Evolutionary conservation across 2,888 invertebrate genomes (phyloP), one percentile per base, ranked within the genome.

Genomic region (Zygothrica quintamaculata): DNA sequence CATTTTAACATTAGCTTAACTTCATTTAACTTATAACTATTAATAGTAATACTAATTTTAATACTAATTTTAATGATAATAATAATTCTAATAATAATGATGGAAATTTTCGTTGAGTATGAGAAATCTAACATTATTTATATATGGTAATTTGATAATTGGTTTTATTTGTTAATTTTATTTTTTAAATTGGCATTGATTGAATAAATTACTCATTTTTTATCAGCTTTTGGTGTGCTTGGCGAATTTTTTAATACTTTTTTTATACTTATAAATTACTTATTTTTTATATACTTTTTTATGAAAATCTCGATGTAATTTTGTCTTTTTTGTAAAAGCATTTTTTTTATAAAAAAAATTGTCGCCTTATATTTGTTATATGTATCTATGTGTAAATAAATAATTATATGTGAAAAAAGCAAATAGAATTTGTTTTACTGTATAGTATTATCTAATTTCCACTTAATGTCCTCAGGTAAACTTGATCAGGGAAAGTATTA

Each of bases 371-470:
- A 84, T 74, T 81, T 87, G 84, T 86, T 80, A 79, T 59, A 33
- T 84, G 67, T 80, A 80, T 58, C 70, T 66, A 74, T 78, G 44
- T 78, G 78, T 79, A 79, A 79, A 79, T 79, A 79, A 79, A 79
- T 62, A 79, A 77, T 51, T 44, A 47, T 73, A 79, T 84, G 62
- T 84, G 58, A 62, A 57, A 46, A 55, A 51, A 53, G 15, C 3
- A 46, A 48, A 3, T 5, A 34, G 12, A 1, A 25, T 12, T 25
- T 40, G 5, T 25, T 13, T 5, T n/a, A 33, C 9, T n/a, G n/a
- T n/a, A n/a, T n/a, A n/a, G n/a, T n/a, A n/a, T n/a, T n/a, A n/a
- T n/a, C n/a, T n/a, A n/a, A n/a, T n/a, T n/a, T n/a, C n/a, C n/a
- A n/a, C n/a, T n/a, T n/a, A n/a, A n/a, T n/a, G n/a, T n/a, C n/a